Conservation (phyloP, 92 coral and sea anemone species). For the Epizoanthus ramosus region DNA sequence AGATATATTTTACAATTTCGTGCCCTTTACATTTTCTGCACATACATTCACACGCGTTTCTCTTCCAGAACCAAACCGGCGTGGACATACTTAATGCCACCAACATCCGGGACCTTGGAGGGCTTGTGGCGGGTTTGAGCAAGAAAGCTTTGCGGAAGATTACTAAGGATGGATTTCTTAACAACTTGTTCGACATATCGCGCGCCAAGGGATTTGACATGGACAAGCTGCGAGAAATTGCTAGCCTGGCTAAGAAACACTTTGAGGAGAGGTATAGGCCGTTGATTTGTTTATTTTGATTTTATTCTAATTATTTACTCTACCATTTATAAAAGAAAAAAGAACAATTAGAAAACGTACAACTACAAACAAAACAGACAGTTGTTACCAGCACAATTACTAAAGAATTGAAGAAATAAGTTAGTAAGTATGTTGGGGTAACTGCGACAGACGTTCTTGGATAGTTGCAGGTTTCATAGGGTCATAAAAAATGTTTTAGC, state of each 20-base stretch:
- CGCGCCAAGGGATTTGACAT: slow-evolving; percentile 78
- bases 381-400: too few relatives aligned
- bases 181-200: slow-evolving; percentile 82
- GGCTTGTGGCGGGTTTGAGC: slow-evolving; percentile 86
- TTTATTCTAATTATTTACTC: not conserved
- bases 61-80: slow-evolving; percentile 82
- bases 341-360: too few relatives aligned
- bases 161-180: slow-evolving; percentile 83
- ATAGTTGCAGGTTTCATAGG: too few relatives aligned
- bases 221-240: slow-evolving; percentile 78
- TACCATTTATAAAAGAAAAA: too few relatives aligned
- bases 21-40: too few relatives aligned
- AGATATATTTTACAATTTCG: too few relatives aligned
- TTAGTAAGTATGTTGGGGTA: too few relatives aligned
- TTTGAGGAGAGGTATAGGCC: slow-evolving; percentile 68
- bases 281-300: not conserved
- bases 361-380: too few relatives aligned
- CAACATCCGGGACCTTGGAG: slow-evolving; percentile 87
- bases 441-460: too few relatives aligned
- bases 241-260: slow-evolving; percentile 86
- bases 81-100: slow-evolving; percentile 74
- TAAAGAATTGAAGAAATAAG: too few relatives aligned
- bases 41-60: not conserved
- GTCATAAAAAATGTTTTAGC: too few relatives aligned
- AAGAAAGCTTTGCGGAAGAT: slow-evolving; percentile 73